Percentiles rank a stretch among this genome's conserved stretches.
Conservation (phyloP, 2,888 invertebrate species). For the Rhimphoctona megacephalus region DNA sequence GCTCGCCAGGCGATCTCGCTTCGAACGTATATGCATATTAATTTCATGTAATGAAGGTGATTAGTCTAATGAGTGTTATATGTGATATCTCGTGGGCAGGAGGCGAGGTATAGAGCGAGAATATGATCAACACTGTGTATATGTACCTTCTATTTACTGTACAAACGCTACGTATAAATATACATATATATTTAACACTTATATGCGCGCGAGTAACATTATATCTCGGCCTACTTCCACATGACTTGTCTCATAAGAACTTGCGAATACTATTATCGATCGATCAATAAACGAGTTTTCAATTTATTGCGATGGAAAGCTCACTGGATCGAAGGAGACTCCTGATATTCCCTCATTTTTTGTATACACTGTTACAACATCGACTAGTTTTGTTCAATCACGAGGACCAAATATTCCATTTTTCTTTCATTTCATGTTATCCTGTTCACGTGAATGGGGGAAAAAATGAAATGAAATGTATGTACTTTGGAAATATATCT, state of each 20-base stretch:
- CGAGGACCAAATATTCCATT: not conserved
- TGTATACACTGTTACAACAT: not conserved
- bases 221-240: constrained; percentile 64
- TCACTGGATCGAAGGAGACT: constrained; percentile 15
- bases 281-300: constrained; percentile 63
- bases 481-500: not conserved
- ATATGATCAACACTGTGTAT: constrained; percentile 4
- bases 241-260: constrained; percentile 68
- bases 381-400: not conserved
- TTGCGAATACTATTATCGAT: constrained; percentile 62
- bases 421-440: not conserved
- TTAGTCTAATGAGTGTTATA: constrained; percentile 81
- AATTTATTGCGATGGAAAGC: constrained; percentile 46
- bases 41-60: constrained; percentile 82
- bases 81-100: constrained; percentile 73
- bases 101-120: constrained; percentile 16
- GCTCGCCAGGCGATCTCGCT: constrained; percentile 71
- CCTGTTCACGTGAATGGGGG: not conserved
- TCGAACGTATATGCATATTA: constrained; percentile 81
- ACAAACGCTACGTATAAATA: not conserved
- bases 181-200: not conserved
- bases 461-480: not conserved
- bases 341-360: constrained; percentile 17
- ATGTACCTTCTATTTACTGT: not conserved
- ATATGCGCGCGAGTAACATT: not conserved